Base-by-base conservation (phyloP, 2,888 invertebrate genomes). In the Sinotaia quadrata region DNA sequence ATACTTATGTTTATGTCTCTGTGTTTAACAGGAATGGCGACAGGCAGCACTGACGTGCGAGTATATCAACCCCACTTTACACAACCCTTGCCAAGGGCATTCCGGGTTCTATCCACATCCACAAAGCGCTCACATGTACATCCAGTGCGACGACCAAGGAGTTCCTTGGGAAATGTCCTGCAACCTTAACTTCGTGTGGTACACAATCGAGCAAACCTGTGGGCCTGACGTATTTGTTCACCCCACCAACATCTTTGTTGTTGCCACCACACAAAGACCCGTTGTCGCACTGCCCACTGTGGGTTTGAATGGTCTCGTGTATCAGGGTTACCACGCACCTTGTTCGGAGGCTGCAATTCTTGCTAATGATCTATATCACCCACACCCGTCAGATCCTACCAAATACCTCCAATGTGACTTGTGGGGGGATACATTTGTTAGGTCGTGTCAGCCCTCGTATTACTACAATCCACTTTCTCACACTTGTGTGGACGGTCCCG, bases 401-500 rank as follows among this genome's bases (percentile, higher is more conserved):
- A 69, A 77, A 37, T 80, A 78, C 62, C 78, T 79, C 60, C 80
- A 81, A 59, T 80, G 81, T 59, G 78, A 79, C 51, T 54, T 76
- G 15, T 60, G 56, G 24, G 80, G 81, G 0, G 36, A 67, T 15
- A 61, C 68, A 62, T 78, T 71, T 51, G 51, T 77, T 12, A 67
- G 63, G 65, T 57, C 68, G n/a, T 79, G 78, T 62, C 67, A 63
- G 54, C 77, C 59, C 52, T 77, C 47, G 68, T 80, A 75, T 59
- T 75, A 44, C 69, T 79, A 71, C 69, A 84, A 73, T 74, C 81
- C 73, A 75, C 80, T 75, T 81, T 86, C 65, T 78, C 80, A 83
- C 83, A 87, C 61, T 65, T 87, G 73, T 73, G 87, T 75, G 74
- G 84, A 71, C 78, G 86, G 73, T 27, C 84, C 63, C 79, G 85